These are phyloP conservation scores for Caracal caracal DNA, from an alignment of 2,113 vertebrate species.

Conservation along the genomic window DNA sequence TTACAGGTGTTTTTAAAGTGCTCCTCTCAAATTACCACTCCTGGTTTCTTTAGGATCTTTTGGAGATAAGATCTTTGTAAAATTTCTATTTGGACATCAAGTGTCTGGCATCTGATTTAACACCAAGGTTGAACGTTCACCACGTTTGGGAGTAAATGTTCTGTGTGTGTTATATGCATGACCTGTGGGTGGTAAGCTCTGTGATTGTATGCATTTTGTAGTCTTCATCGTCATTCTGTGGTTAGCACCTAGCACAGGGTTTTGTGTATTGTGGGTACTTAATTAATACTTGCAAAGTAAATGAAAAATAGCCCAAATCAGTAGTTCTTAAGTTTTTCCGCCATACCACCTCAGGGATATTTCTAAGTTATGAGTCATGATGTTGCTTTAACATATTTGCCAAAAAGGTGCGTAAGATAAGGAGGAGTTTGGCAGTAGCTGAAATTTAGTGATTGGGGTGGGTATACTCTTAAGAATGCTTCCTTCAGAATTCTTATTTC, in stretches of 20 bases:
- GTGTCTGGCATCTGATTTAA: conserved; percentile 5
- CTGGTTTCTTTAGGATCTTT: neutral
- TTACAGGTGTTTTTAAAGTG: neutral
- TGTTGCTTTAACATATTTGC: neutral
- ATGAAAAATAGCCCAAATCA: neutral
- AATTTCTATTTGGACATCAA: neutral
- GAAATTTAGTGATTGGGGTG: neutral
- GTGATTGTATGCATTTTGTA: neutral
- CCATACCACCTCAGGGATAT: neutral
- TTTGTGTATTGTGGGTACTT: neutral
- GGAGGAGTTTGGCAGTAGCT: neutral
- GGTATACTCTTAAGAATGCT: neutral
- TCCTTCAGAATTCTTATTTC: neutral
- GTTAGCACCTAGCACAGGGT: neutral
- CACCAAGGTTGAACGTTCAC: neutral
- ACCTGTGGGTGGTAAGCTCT: neutral
- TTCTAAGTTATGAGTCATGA: neutral
- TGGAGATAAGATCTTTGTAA: conserved; percentile 18
- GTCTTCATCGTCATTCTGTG: neutral
- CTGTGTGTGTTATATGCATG: neutral
- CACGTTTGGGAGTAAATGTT: neutral
- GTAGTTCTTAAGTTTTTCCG: neutral
- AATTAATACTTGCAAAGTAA: neutral
- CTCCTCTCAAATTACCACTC: neutral
- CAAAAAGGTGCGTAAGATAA: neutral